Evolutionary conservation across 2,113 vertebrate genomes (phyloP).

Genomic region (Bucco capensis): DNA sequence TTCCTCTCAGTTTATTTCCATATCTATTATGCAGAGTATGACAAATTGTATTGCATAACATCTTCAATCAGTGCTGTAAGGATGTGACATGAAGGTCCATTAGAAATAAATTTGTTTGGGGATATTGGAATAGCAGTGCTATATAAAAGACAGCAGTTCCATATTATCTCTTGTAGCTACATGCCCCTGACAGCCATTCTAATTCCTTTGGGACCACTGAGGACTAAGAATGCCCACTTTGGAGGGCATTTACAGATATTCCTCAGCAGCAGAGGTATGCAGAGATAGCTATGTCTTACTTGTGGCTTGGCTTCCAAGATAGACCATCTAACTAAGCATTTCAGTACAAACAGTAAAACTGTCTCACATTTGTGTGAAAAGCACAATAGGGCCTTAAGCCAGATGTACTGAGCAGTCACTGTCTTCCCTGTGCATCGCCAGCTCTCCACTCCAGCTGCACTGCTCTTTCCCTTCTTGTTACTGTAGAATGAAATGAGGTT

Average conservation of each 20-base stretch:
- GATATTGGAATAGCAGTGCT: background rate
- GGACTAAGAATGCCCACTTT: background rate
- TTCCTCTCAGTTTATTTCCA: background rate
- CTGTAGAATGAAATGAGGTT: background rate
- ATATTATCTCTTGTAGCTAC: rapidly evolving
- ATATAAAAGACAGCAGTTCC: background rate
- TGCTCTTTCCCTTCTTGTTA: background rate
- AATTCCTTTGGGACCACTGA: rapidly evolving
- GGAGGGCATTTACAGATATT: background rate
- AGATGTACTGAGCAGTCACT: background rate
- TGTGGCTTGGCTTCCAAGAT: background rate
- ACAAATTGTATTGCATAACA: background rate
- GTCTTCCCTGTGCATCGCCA: background rate
- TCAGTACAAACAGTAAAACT: background rate
- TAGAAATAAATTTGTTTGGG: background rate
- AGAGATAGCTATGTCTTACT: background rate
- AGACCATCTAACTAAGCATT: background rate
- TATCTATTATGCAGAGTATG: background rate
- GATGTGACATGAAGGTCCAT: background rate
- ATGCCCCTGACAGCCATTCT: background rate
- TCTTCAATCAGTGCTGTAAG: background rate
- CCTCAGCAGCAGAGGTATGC: background rate
- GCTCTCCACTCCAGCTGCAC: background rate
- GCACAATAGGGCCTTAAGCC: background rate
- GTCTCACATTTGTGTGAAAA: too few species aligned